Conservation (phyloP, 2,888 invertebrate genomes). For the Leptinotarsa peninsularis region DNA sequence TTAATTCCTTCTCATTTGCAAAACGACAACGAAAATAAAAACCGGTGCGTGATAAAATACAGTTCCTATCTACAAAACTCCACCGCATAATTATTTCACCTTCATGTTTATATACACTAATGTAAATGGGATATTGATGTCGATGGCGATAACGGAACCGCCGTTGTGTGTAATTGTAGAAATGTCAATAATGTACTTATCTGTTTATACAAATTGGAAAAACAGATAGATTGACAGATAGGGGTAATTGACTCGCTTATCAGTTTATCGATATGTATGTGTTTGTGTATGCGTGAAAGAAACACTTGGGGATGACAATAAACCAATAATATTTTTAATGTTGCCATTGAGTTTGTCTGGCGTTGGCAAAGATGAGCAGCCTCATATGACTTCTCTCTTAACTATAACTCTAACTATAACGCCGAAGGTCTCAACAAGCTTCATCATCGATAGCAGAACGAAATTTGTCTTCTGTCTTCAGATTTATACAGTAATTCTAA, state of each 20-base stretch:
- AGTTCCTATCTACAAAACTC: conserved; percentile 10
- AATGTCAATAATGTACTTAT: conserved; percentile 16
- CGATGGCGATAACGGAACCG: conserved; percentile 5
- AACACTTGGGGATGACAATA: neutral
- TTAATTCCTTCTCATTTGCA: conserved; percentile 29
- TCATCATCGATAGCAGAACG: no score
- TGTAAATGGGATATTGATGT: conserved; percentile 12
- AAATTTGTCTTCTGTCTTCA: no score
- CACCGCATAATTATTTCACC: conserved; percentile 13
- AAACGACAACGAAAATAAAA: conserved; percentile 15
- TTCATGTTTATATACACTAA: conserved; percentile 19
- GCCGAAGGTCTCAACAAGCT: no score
- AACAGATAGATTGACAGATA: neutral
- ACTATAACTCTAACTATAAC: no score
- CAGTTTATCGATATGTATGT: neutral
- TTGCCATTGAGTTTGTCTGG: neutral
- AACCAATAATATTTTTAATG: no score
- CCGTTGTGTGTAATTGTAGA: conserved; percentile 13
- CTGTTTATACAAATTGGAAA: conserved; percentile 8
- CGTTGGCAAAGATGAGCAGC: neutral
- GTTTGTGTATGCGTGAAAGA: neutral
- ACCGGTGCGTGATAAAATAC: conserved; percentile 19
- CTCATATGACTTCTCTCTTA: neutral
- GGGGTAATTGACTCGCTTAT: conserved; percentile 2
- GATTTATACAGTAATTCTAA: no score